Conservation (phyloP, 2,888 invertebrate genomes). For the Rotaria sp. region DNA sequence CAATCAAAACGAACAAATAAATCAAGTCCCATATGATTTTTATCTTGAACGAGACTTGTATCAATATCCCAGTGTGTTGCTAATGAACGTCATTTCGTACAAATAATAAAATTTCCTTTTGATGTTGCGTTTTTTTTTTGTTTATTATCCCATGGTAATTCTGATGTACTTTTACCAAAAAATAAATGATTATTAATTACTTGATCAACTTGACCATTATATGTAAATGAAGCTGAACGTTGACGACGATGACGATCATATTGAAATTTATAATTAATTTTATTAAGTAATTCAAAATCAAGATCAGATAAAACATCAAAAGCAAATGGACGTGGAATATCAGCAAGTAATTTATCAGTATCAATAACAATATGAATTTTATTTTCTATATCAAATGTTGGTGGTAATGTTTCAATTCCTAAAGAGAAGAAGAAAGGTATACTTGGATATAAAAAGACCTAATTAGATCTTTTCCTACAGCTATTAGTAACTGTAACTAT, state of each 20-base stretch:
- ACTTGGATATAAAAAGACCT: too few relatives aligned
- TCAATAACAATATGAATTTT: not conserved
- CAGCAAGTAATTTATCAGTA: not conserved
- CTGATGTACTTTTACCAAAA: not conserved
- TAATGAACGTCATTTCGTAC: not conserved
- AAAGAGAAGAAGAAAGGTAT: too few relatives aligned
- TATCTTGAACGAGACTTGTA: not conserved
- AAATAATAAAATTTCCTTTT: not conserved
- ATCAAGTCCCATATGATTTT: not conserved
- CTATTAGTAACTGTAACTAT: too few relatives aligned
- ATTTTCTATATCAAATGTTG: not conserved
- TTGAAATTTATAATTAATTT: slow-evolving; percentile 19
- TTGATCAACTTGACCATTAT: not conserved
- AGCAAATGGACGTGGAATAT: not conserved
- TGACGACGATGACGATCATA: not conserved
- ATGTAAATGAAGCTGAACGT: not conserved
- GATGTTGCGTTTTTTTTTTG: not conserved
- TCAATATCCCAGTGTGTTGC: not conserved
- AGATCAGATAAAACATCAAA: slow-evolving; percentile 1
- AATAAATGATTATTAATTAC: not conserved
- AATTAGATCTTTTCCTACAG: too few relatives aligned
- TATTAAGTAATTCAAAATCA: not conserved
- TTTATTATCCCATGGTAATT: not conserved
- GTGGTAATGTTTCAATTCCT: not conserved
- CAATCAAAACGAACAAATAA: not conserved